A percentile compares a stretch with the other conserved stretches of the same genome.
Conservation (phyloP, 1,140 invertebrate genomes). For the Ptiloglossa arizonensis region DNA sequence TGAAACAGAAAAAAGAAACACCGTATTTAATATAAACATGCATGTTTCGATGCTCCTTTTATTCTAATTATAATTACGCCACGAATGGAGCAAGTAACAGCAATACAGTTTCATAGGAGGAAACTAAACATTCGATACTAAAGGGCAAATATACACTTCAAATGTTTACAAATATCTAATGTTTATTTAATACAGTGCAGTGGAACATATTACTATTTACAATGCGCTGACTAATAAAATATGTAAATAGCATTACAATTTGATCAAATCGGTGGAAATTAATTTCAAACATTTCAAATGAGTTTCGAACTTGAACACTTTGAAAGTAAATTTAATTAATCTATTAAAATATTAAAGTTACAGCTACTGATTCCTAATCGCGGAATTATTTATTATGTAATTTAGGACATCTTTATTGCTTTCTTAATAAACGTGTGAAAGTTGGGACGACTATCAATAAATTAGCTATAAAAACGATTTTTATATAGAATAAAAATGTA, state of each 20-base stretch:
- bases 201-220: too few species aligned
- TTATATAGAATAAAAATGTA: too few species aligned
- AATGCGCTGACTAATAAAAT: too few species aligned
- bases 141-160: not conserved
- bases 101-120: not conserved
- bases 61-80: not conserved
- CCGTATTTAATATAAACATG: not conserved
- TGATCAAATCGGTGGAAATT: not conserved
- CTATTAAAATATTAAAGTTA: too few species aligned
- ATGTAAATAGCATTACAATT: not conserved
- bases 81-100: not conserved
- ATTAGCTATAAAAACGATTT: not conserved
- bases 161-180: not conserved
- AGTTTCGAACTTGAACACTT: not conserved
- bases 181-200: too few species aligned
- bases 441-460: too few species aligned
- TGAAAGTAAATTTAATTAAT: not conserved
- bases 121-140: not conserved
- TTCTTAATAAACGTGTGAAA: not conserved
- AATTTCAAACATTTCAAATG: not conserved
- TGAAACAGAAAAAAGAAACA: slow-evolving; percentile 1
- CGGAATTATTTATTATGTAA: too few species aligned
- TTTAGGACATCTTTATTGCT: too few species aligned
- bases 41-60: not conserved
- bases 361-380: too few species aligned